These are phyloP conservation scores for Chondrosia reniformis DNA, from an alignment of 37 sponge, comb jelly and placozoan genomes.

Conservation along the genomic window DNA sequence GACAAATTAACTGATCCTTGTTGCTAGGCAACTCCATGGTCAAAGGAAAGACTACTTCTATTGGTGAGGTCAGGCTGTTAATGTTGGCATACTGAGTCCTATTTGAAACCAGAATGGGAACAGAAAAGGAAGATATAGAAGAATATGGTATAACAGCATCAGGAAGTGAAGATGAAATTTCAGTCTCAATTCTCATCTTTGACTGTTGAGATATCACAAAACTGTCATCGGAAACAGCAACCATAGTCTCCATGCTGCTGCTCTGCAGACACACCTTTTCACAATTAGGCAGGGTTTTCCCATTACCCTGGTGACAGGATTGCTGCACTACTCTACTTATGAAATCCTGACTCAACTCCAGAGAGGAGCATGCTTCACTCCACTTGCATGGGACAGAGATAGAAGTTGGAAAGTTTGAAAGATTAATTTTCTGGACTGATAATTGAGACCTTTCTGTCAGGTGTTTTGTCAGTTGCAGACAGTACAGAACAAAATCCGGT, in stretches of 20 bases:
- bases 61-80: slow-evolving; percentile 3
- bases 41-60: slow-evolving; percentile 38
- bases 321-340: not conserved
- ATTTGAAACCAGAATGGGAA: slow-evolving; percentile 46
- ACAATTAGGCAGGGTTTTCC: slow-evolving; percentile 11
- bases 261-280: slow-evolving; percentile 8
- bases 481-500: not conserved
- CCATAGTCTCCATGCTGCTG: not conserved
- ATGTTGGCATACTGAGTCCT: slow-evolving; percentile 25
- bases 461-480: not conserved
- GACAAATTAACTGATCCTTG: slow-evolving; percentile 34
- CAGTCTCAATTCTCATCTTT: not conserved
- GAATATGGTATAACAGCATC: slow-evolving; percentile 27
- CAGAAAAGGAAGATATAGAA: slow-evolving; percentile 17
- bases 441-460: not conserved
- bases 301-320: not conserved
- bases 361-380: no score
- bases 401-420: not conserved
- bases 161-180: slow-evolving; percentile 36
- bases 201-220: slow-evolving; percentile 8
- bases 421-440: not conserved
- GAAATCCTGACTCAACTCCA: not conserved
- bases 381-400: no score
- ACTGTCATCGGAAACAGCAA: not conserved
- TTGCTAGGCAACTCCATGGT: not conserved